Evolutionary conservation across 2,113 vertebrate species (phyloP).

Genomic region (Dromas ardeola): DNA sequence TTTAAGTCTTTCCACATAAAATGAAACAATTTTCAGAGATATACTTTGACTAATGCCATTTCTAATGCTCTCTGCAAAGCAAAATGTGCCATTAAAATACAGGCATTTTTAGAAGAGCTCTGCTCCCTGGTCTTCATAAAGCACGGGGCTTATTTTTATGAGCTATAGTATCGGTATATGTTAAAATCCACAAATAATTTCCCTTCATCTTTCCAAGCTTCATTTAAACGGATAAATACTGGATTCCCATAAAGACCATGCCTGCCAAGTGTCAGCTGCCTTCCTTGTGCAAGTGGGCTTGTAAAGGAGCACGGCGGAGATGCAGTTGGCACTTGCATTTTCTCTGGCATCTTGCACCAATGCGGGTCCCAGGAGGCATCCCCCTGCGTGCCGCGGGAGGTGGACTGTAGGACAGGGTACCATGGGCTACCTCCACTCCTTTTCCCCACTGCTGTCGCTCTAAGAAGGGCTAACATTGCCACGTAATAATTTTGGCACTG

Average conservation of each 20-base stretch:
- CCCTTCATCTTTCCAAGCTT: neutral
- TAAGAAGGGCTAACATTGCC: neutral
- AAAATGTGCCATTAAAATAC: neutral
- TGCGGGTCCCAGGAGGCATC: neutral
- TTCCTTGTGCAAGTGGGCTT: neutral
- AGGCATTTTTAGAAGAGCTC: neutral
- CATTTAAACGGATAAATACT: neutral
- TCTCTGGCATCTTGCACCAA: neutral
- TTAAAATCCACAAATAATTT: neutral
- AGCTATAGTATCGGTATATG: neutral
- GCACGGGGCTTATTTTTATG: neutral
- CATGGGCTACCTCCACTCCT: neutral
- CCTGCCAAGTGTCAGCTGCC: neutral
- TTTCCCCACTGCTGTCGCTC: neutral
- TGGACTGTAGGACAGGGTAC: no score
- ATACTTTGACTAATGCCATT: neutral
- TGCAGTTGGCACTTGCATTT: neutral
- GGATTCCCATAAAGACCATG: neutral
- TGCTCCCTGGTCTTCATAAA: neutral
- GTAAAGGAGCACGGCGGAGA: neutral
- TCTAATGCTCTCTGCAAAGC: neutral
- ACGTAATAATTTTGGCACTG: neutral
- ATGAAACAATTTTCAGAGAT: neutral
- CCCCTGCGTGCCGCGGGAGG: accelerated
- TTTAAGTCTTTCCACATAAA: neutral